Evolutionary conservation across 2,113 vertebrate species (phyloP).

Genomic region (Tympanuchus pallidicinctus): DNA sequence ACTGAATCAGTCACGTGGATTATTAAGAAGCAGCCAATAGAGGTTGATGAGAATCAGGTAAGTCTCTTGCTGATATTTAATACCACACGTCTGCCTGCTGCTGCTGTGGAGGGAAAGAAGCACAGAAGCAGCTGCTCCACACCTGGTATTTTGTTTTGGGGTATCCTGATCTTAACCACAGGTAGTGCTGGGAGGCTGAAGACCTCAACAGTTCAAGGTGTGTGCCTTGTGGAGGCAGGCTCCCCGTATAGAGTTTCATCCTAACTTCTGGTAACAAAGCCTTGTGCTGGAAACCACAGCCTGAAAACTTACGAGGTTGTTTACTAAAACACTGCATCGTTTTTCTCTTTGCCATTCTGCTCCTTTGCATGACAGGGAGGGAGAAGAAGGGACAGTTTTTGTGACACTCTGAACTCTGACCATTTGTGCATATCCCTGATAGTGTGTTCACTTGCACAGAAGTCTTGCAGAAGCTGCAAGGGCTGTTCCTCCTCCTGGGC

Average conservation of each 20-base stretch:
- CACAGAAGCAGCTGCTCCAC: background rate
- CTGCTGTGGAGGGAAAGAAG: background rate
- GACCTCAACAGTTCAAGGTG: background rate
- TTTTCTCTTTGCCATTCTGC: background rate
- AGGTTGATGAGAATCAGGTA: slow-evolving; percentile 95
- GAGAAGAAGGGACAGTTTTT: background rate
- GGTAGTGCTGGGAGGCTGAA: background rate
- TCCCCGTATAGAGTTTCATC: background rate
- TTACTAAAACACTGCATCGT: background rate
- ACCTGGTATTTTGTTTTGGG: background rate
- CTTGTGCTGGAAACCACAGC: background rate
- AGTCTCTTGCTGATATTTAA: background rate
- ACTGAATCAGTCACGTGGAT: slow-evolving; percentile 95
- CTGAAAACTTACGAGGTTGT: background rate
- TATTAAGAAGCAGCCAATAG: slow-evolving; percentile 92
- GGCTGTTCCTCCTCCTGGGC: background rate
- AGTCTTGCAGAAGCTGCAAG: background rate
- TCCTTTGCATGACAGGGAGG: background rate
- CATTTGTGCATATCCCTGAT: background rate
- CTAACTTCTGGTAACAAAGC: background rate
- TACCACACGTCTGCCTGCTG: background rate
- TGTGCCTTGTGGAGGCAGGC: too few relatives aligned
- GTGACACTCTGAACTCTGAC: background rate
- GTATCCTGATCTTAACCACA: background rate
- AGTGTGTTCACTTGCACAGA: background rate